A percentile compares a stretch with the other conserved stretches of the same genome.
Conservation (phyloP, 2,888 invertebrate species). For the Balanococcus diminutus region DNA sequence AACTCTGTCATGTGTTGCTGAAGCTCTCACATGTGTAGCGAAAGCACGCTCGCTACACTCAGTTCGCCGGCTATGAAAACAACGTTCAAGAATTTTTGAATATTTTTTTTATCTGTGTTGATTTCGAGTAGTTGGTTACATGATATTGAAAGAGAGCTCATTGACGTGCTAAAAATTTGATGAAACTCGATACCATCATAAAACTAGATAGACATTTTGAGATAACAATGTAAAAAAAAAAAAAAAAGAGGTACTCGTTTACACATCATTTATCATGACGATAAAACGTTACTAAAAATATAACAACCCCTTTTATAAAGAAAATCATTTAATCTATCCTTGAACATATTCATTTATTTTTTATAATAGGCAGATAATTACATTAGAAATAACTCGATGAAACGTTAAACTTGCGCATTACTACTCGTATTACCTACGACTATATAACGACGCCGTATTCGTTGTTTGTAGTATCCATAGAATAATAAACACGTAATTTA, state of each 20-base stretch:
- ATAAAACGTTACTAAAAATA: background rate
- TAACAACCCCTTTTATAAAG: background rate
- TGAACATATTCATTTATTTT: conserved; percentile 23
- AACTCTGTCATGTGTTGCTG: no score
- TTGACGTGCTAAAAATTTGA: background rate
- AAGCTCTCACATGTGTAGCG: no score
- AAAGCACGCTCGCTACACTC: no score
- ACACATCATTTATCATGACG: background rate
- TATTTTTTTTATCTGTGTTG: no score
- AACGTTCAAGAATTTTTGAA: no score
- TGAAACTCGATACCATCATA: background rate
- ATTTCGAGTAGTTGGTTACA: background rate
- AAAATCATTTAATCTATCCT: conserved; percentile 35
- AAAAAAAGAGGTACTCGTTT: background rate
- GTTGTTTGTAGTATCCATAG: background rate
- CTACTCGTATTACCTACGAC: background rate
- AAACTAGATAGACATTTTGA: background rate
- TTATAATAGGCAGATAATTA: conserved; percentile 37
- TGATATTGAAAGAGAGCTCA: background rate
- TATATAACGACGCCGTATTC: background rate
- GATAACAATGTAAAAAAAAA: background rate
- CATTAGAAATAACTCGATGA: conserved; percentile 38
- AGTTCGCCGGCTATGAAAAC: no score
- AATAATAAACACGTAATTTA: conserved; percentile 29
- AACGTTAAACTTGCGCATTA: conserved; percentile 16